Conservation (phyloP, 2,113 vertebrate species). For the Rhynchomys soricoides region DNA sequence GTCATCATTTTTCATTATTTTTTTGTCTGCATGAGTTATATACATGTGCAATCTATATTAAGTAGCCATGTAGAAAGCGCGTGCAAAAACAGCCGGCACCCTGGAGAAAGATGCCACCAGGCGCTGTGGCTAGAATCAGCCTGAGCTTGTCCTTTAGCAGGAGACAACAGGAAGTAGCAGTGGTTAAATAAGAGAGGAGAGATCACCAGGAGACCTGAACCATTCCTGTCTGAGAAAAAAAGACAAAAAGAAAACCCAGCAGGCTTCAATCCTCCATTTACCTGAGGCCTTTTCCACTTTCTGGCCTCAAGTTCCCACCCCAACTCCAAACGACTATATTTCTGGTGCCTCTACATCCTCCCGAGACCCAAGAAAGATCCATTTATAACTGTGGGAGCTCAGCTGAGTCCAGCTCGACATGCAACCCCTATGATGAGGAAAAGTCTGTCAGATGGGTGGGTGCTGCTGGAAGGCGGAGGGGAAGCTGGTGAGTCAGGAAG, state of each 20-base stretch:
- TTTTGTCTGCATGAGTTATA: too few relatives aligned
- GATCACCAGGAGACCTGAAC: neutral
- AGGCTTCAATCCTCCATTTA: constrained; percentile 56
- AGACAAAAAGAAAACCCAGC: too few relatives aligned
- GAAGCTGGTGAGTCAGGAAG: neutral
- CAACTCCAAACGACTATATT: constrained; percentile 50
- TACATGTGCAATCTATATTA: neutral
- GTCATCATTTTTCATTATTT: neutral
- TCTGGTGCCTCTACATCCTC: constrained; percentile 60
- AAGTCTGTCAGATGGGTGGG: constrained; percentile 51
- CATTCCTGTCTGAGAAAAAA: constrained; percentile 34
- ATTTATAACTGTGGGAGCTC: constrained; percentile 79
- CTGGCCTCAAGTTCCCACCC: neutral
- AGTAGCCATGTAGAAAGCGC: neutral
- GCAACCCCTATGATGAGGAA: constrained; percentile 74
- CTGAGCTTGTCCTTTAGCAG: neutral
- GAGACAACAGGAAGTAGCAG: neutral
- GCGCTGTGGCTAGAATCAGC: neutral
- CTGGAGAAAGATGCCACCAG: neutral
- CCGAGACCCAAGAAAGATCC: constrained; percentile 52
- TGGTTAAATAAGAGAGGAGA: neutral
- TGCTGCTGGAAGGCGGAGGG: neutral
- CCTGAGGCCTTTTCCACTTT: constrained; percentile 38
- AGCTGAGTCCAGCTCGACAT: constrained; percentile 12
- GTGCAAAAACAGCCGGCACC: neutral